Evolutionary conservation across 1,140 invertebrate species (phyloP), one percentile per base, ranked within the genome.

Genomic region (Drosophila teissieri): DNA sequence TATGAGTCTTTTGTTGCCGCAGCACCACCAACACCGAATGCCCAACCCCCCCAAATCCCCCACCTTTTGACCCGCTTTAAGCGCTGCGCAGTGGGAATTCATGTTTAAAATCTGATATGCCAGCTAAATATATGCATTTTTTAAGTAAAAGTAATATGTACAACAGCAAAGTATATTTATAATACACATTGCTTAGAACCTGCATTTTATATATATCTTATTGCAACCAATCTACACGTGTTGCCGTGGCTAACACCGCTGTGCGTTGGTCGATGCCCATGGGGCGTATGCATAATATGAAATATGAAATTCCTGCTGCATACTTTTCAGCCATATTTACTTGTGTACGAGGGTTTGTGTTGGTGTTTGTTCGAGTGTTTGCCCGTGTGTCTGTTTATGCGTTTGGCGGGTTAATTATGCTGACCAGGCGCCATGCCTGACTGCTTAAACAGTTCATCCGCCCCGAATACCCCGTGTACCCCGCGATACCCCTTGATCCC

Each of bases 271-370:
- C 27, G 24, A 4, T 39, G 48, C 42, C 67, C 56, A 14, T 36
- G 72, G 72, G 78, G 75, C 58, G 79, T 54, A 82, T 78, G 69
- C 73, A 65, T 82, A 82, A 82, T 76, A 61, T 81, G 48, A 40
- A 88, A 81, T 69, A 67, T 48, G 74, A 52, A 85, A 68, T 82
- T 77, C 61, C 55, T 73, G 67, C 58, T 54, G 83, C 79, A 79
- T 86, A 88, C 83, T 88, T 88, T 76, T 58, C 36, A 44, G 58
- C 49, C 82, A 80, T 86, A 65, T 85, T 73, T 80, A 69, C 76
- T 63, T 75, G 12, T 19, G 17, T 36, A 4, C 49, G 49, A 19
- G 11, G 31, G 31, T 45, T 42, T 34, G 34, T 54, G 15, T 57
- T 22, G 27, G 34, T 54, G 14, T 57, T 22, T 45, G 12, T 34